Conservation (phyloP, 2,888 invertebrate genomes). For the Campaea margaritaria region DNA sequence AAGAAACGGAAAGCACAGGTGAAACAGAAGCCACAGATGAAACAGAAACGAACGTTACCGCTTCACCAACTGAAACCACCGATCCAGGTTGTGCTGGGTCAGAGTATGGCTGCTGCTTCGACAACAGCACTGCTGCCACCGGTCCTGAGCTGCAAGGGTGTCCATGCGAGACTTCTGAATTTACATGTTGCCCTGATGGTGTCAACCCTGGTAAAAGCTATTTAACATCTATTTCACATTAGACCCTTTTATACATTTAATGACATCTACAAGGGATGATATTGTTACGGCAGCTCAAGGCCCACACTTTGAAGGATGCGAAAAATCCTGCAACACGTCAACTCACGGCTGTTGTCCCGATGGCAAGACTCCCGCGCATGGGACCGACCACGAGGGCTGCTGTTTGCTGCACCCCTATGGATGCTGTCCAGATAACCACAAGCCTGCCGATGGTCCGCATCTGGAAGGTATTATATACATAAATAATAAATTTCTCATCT, state of each 20-base stretch:
- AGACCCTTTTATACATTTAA: background rate
- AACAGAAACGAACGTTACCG: slow-evolving; percentile 19
- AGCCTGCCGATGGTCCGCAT: slow-evolving; percentile 92
- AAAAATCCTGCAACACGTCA: slow-evolving; percentile 87
- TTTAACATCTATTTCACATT: background rate
- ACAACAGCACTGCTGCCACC: slow-evolving; percentile 86
- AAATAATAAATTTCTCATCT: background rate
- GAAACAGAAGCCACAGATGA: background rate
- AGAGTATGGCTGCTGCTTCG: slow-evolving; percentile 91
- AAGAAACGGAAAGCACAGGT: slow-evolving; percentile 2
- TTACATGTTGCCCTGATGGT: slow-evolving; percentile 91
- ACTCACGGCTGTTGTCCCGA: slow-evolving; percentile 96
- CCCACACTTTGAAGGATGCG: slow-evolving; percentile 90
- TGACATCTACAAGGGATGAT: background rate
- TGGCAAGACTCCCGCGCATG: slow-evolving; percentile 93
- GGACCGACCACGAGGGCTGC: slow-evolving; percentile 92
- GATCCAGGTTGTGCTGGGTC: slow-evolving; percentile 78
- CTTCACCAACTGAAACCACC: slow-evolving; percentile 35
- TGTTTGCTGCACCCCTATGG: slow-evolving; percentile 90
- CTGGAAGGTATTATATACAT: slow-evolving; percentile 81
- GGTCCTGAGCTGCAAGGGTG: slow-evolving; percentile 89
- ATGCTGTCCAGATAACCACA: slow-evolving; percentile 96
- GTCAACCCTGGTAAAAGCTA: slow-evolving; percentile 82
- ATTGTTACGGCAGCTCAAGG: slow-evolving; percentile 84
- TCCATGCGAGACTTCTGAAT: slow-evolving; percentile 86